Evolutionary conservation across 2,113 vertebrate species (phyloP).

Genomic region (Sinocyclocheilus anophthalmus): DNA sequence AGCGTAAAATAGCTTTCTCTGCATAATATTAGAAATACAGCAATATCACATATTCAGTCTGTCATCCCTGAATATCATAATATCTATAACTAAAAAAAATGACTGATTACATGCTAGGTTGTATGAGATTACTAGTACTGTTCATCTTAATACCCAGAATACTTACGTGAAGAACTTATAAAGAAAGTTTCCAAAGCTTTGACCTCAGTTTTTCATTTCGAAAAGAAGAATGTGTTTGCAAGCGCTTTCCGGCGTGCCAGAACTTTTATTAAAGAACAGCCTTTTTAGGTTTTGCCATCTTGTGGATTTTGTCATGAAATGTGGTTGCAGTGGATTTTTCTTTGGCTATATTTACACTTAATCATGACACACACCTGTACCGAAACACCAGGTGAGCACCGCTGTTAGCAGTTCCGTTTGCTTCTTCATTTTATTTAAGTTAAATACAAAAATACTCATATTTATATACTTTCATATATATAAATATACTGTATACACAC

Average conservation of each 20-base stretch:
- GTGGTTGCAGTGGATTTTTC: background rate
- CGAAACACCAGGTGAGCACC: constrained; percentile 19
- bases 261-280: constrained; percentile 29
- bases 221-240: background rate
- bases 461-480: background rate
- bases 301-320: constrained; percentile 2
- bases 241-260: background rate
- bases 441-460: background rate
- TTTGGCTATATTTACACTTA: constrained; percentile 18
- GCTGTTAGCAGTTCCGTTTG: background rate
- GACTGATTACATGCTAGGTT: background rate
- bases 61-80: background rate
- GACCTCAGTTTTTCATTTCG: constrained; percentile 13
- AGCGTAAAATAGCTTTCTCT: background rate
- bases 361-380: constrained; percentile 20
- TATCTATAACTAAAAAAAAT: background rate
- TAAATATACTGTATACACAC: background rate
- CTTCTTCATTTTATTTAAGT: background rate
- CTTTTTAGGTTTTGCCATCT: constrained; percentile 19
- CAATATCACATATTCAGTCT: background rate
- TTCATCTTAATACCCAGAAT: background rate
- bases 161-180: background rate
- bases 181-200: no score
- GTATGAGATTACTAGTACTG: constrained; percentile 7
- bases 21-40: background rate